These are phyloP conservation scores for Urosaurus nigricauda DNA, from an alignment of 2,797 vertebrate species.

Conservation along the genomic window DNA sequence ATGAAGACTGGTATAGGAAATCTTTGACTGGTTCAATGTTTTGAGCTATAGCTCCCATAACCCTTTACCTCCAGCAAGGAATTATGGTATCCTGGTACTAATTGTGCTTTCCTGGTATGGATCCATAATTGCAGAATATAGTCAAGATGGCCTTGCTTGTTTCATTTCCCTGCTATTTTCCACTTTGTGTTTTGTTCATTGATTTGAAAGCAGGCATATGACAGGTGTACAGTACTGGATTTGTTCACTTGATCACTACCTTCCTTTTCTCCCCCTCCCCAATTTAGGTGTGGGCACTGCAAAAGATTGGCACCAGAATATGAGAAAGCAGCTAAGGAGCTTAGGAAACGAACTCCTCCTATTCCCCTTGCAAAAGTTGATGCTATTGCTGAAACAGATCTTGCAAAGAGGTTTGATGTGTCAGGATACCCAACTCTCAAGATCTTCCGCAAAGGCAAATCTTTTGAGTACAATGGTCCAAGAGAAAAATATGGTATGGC, in stretches of 20 bases:
- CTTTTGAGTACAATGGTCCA: slow-evolving; percentile 94
- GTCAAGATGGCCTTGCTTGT: too few relatives aligned
- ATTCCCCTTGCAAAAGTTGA: slow-evolving; percentile 95
- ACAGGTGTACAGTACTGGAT: neutral
- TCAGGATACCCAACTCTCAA: slow-evolving; percentile 94
- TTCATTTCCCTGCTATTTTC: neutral
- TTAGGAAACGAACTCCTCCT: slow-evolving; percentile 85
- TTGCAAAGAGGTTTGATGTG: slow-evolving; percentile 89
- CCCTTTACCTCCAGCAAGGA: too few relatives aligned
- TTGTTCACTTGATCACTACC: neutral
- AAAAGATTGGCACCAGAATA: slow-evolving; percentile 95
- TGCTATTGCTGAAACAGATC: slow-evolving; percentile 85
- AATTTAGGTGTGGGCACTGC: slow-evolving; percentile 94
- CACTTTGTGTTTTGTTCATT: neutral
- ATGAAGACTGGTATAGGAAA: too few relatives aligned
- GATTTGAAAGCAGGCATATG: neutral
- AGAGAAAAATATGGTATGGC: slow-evolving; percentile 89
- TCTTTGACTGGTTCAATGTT: too few relatives aligned
- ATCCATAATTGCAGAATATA: neutral
- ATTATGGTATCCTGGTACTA: too few relatives aligned
- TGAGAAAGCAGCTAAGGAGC: slow-evolving; percentile 93
- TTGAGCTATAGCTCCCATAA: too few relatives aligned
- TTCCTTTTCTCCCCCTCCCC: neutral
- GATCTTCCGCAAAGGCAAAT: slow-evolving; percentile 95
- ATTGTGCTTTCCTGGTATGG: neutral